These are phyloP conservation scores for Dryadula phaetusa DNA, from an alignment of 2,888 invertebrate species.

Conservation along the genomic window DNA sequence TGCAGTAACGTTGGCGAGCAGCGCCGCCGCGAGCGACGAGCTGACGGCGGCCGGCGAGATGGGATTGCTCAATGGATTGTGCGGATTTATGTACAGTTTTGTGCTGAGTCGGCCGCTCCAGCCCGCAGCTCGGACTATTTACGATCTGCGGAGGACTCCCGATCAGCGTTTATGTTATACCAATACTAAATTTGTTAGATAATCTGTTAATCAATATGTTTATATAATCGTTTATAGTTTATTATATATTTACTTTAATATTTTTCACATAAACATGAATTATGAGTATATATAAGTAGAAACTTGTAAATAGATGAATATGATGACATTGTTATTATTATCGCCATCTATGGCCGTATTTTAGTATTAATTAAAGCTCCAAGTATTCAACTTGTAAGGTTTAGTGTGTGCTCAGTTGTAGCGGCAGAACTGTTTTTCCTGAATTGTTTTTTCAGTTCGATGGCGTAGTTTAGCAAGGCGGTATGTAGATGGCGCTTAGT, in stretches of 20 bases:
- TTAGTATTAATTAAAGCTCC: neutral
- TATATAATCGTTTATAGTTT: too few species aligned
- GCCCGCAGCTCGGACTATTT: neutral
- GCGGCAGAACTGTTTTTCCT: neutral
- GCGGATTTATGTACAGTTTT: constrained; percentile 33
- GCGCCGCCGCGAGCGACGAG: neutral
- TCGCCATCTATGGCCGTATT: constrained; percentile 3
- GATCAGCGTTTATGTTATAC: neutral
- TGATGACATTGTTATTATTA: neutral
- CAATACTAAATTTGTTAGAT: too few species aligned
- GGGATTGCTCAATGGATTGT: constrained; percentile 46
- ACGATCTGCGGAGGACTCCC: neutral
- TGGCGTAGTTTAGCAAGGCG: neutral
- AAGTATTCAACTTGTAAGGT: neutral
- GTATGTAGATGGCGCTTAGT: constrained; percentile 1
- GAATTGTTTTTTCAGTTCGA: neutral
- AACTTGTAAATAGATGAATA: neutral
- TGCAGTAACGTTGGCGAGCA: constrained; percentile 1
- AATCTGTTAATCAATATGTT: too few species aligned
- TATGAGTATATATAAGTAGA: too few species aligned
- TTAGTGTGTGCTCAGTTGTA: neutral
- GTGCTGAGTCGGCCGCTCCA: constrained; percentile 16
- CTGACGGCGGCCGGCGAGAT: constrained; percentile 32
- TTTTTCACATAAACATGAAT: too few species aligned
- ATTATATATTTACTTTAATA: too few species aligned